These are phyloP conservation scores for Tetraodon nigroviridis DNA, from an alignment of 2,113 vertebrate genomes.

Conservation along the genomic window DNA sequence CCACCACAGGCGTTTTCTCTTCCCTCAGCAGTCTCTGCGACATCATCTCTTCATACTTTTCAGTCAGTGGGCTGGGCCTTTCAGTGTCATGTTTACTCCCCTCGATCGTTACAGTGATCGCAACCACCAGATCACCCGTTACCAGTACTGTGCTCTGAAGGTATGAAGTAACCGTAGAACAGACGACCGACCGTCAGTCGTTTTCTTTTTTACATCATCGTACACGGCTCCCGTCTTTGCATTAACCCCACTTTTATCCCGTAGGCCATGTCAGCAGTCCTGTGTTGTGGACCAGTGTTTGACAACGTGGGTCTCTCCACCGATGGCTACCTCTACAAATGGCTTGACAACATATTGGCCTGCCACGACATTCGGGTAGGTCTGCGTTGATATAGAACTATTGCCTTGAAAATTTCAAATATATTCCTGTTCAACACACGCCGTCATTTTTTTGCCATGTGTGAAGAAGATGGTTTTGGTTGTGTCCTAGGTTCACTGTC, in stretches of 20 bases:
- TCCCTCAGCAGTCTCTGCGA: constrained; percentile 95
- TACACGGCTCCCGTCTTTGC: not conserved
- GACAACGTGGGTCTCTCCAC: constrained; percentile 96
- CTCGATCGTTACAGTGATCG: constrained; percentile 96
- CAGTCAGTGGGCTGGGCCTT: constrained; percentile 98
- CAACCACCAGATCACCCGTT: constrained; percentile 97
- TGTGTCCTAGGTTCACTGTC: constrained; percentile 84
- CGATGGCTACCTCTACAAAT: constrained; percentile 97
- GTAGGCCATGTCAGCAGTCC: constrained; percentile 96
- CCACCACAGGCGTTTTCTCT: constrained; percentile 94
- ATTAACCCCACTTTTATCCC: constrained; percentile 11
- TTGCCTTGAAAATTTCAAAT: too few relatives aligned
- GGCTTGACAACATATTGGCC: constrained; percentile 98
- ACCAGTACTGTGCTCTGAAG: constrained; percentile 96
- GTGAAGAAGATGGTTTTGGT: not conserved
- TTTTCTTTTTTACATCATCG: not conserved
- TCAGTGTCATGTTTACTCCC: constrained; percentile 98
- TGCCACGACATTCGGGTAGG: constrained; percentile 93
- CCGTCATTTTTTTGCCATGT: not conserved
- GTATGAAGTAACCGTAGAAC: constrained; percentile 56
- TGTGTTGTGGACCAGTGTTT: constrained; percentile 96
- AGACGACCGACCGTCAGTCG: not conserved
- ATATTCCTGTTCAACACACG: too few relatives aligned
- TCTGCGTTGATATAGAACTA: constrained; percentile 6
- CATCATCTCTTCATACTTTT: constrained; percentile 98